A percentile compares a stretch with the other conserved stretches of the same genome.
Evolutionary conservation across 2,888 invertebrate species (phyloP).

Genomic region (Cabera pusaria): DNA sequence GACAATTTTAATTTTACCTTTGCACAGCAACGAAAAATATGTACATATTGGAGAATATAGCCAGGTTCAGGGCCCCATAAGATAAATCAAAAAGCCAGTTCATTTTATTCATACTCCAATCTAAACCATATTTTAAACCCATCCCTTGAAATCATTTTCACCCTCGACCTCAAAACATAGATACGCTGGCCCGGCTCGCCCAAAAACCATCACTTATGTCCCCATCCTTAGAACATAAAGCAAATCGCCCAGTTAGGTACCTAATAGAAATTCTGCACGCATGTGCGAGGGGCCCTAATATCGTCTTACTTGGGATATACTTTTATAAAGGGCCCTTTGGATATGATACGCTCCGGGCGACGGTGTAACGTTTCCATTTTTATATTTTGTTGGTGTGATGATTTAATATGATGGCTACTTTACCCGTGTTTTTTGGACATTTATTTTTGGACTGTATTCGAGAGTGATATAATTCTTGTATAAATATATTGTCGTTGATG

Average conservation of each 20-base stretch:
- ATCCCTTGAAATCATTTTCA: slow-evolving; percentile 10
- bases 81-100: no score
- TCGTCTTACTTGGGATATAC: slow-evolving; percentile 56
- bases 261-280: slow-evolving; percentile 72
- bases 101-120: slow-evolving; percentile 12
- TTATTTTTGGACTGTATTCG: not conserved
- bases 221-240: slow-evolving; percentile 50
- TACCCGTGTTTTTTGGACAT: slow-evolving; percentile 1
- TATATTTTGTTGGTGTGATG: slow-evolving; percentile 15
- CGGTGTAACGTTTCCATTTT: slow-evolving; percentile 40
- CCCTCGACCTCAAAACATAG: slow-evolving; percentile 6
- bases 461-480: no score
- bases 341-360: slow-evolving; percentile 44
- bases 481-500: no score
- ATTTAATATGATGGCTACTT: slow-evolving; percentile 14
- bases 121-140: slow-evolving; percentile 10
- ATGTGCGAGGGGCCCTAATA: slow-evolving; percentile 66
- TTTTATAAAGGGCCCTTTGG: slow-evolving; percentile 55
- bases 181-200: slow-evolving; percentile 9
- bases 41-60: no score
- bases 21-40: no score
- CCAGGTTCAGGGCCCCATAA: no score
- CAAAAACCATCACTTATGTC: slow-evolving; percentile 24
- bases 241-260: slow-evolving; percentile 63
- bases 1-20: no score